A percentile compares a stretch with the other conserved stretches of the same genome.
Conservation (phyloP, 2,888 invertebrate genomes). For the Cryptosula pallasiana region DNA sequence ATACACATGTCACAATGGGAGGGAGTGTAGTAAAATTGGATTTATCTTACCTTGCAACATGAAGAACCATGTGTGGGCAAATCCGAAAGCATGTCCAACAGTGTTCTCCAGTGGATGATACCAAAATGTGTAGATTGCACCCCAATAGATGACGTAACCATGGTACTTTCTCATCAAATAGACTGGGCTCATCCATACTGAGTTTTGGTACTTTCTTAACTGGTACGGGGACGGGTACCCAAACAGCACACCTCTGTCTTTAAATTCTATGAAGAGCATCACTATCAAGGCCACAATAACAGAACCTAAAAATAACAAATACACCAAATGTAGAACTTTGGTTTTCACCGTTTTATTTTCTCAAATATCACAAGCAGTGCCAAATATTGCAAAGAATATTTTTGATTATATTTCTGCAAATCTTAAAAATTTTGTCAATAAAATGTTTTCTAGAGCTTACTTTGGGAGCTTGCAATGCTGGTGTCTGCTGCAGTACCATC, state of each 20-base stretch:
- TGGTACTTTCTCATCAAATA: slow-evolving; percentile 31
- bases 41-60: slow-evolving; percentile 31
- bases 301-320: slow-evolving; percentile 28
- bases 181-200: slow-evolving; percentile 26
- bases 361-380: too few species aligned
- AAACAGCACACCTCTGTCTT: slow-evolving; percentile 31
- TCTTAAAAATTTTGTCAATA: too few species aligned
- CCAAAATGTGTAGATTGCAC: slow-evolving; percentile 32
- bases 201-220: slow-evolving; percentile 7
- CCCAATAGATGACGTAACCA: slow-evolving; percentile 32
- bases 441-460: slow-evolving; percentile 27
- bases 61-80: slow-evolving; percentile 31
- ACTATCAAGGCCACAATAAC: slow-evolving; percentile 32
- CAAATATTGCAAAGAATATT: background rate
- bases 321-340: too few species aligned
- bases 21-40: too few species aligned
- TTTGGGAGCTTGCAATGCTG: slow-evolving; percentile 30
- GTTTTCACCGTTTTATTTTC: too few species aligned
- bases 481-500: slow-evolving; percentile 31
- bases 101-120: slow-evolving; percentile 34
- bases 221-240: slow-evolving; percentile 30
- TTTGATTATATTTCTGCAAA: background rate
- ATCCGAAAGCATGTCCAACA: slow-evolving; percentile 31
- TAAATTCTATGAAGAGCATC: slow-evolving; percentile 32
- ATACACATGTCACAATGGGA: too few species aligned